These are phyloP conservation scores for Adelognathus sp. DNA, from an alignment of 2,888 invertebrate species.

Conservation along the genomic window DNA sequence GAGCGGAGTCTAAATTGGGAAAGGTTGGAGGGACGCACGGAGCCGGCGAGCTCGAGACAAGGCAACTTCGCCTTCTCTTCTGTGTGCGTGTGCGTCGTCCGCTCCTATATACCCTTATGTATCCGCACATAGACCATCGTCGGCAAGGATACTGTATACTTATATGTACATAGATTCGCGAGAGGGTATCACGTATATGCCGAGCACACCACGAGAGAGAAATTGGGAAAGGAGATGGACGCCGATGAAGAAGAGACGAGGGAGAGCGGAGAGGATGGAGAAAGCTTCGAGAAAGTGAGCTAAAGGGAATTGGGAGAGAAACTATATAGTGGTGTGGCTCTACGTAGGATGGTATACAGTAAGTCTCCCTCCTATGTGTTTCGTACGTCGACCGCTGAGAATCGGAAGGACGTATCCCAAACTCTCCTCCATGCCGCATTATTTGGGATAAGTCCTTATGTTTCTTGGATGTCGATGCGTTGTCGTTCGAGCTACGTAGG, in stretches of 20 bases:
- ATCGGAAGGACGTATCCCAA: too few relatives aligned
- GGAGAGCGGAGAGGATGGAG: too few relatives aligned
- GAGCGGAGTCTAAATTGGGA: conserved; percentile 76
- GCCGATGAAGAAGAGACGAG: conserved; percentile 55
- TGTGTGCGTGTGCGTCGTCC: conserved; percentile 15
- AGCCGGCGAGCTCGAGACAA: conserved; percentile 64
- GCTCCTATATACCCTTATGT: conserved; percentile 18
- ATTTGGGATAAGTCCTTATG: too few relatives aligned
- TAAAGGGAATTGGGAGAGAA: conserved; percentile 57
- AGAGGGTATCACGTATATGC: not conserved
- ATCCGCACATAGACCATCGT: conserved; percentile 13
- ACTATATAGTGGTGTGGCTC: conserved; percentile 16
- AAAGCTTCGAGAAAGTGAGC: conserved; percentile 49
- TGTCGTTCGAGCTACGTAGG: conserved; percentile 63
- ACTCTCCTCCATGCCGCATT: too few relatives aligned
- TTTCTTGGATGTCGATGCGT: conserved; percentile 5
- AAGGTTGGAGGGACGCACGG: conserved; percentile 65
- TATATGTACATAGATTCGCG: conserved; percentile 16
- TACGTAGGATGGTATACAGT: not conserved
- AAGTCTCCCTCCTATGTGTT: not conserved
- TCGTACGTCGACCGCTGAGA: too few relatives aligned
- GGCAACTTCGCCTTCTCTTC: conserved; percentile 66
- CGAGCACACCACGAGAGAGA: conserved; percentile 44
- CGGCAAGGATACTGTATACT: not conserved
- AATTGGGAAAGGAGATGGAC: conserved; percentile 51